A percentile compares a stretch with the other conserved stretches of the same genome.
These are phyloP conservation scores for Eupelmus urozonus DNA, from an alignment of 2,888 invertebrate species.

Conservation along the genomic window DNA sequence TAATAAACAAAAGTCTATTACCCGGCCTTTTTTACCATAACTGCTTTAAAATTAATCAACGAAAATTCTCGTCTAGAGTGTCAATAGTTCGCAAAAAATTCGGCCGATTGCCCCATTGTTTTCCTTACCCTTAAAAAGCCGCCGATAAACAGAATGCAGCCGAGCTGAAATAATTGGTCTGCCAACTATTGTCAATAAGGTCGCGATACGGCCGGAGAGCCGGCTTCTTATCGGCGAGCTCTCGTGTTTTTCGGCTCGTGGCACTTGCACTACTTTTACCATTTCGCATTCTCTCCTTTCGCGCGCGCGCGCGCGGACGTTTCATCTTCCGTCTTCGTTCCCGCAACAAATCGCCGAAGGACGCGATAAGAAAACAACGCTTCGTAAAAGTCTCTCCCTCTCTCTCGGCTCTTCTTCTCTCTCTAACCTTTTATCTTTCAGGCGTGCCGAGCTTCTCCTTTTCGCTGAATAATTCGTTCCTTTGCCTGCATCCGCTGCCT, in stretches of 20 bases:
- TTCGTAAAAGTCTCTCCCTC: background rate
- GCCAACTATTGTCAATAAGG: slow-evolving; percentile 46
- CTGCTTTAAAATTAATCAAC: too few species aligned
- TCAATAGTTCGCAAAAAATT: slow-evolving; percentile 26
- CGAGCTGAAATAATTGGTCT: slow-evolving; percentile 26
- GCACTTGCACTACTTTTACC: slow-evolving; percentile 39
- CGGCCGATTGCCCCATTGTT: background rate
- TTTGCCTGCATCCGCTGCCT: slow-evolving; percentile 3
- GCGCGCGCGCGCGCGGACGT: too few species aligned
- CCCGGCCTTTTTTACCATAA: too few species aligned
- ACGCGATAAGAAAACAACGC: slow-evolving; percentile 24
- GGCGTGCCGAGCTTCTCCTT: background rate
- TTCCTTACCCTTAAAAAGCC: background rate
- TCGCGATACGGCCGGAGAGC: slow-evolving; percentile 23
- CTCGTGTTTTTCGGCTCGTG: slow-evolving; percentile 40
- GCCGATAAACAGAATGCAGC: background rate
- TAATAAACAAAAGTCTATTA: too few species aligned
- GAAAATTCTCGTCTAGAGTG: slow-evolving; percentile 12
- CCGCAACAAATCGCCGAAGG: slow-evolving; percentile 20
- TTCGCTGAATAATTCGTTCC: slow-evolving; percentile 28
- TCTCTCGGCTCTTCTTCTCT: background rate
- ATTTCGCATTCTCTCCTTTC: background rate
- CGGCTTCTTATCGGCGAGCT: slow-evolving; percentile 8
- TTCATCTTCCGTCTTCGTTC: background rate
- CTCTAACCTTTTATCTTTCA: background rate